Evolutionary conservation across 64 coral and sea anemone genomes (phyloP).

Genomic region (Anthopleura sola): DNA sequence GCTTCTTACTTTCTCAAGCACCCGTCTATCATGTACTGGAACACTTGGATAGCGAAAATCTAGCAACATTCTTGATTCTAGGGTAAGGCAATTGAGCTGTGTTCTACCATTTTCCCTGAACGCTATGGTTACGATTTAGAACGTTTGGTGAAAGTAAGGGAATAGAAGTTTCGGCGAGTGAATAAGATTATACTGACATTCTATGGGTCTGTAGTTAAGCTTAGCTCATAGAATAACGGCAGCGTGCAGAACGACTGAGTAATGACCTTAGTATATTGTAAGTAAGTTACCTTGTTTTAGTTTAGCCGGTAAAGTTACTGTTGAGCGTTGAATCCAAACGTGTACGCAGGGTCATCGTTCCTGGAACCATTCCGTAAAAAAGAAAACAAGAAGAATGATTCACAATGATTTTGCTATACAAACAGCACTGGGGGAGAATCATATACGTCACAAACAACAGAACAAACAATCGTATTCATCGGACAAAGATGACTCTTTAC

Average conservation of each 20-base stretch:
- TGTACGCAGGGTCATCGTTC: constrained; percentile 20
- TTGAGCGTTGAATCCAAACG: not conserved
- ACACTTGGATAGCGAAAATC: not conserved
- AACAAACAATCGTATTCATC: constrained; percentile 89
- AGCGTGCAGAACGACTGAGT: not conserved
- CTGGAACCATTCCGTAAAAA: constrained; percentile 37
- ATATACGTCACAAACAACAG: constrained; percentile 53
- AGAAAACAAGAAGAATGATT: constrained; percentile 56
- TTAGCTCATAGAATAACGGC: not conserved
- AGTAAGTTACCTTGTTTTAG: constrained; percentile 33
- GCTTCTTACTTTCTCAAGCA: not conserved
- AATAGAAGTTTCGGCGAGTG: not conserved
- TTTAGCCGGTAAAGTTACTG: constrained; percentile 35
- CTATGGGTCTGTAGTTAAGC: not conserved
- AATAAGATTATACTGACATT: not conserved
- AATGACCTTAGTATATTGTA: not conserved
- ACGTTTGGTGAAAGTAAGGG: too few relatives aligned
- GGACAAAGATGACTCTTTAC: constrained; percentile 79
- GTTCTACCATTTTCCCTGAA: not conserved
- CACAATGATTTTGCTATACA: constrained; percentile 73
- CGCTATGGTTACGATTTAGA: not conserved
- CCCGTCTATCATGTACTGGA: not conserved
- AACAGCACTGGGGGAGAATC: constrained; percentile 83
- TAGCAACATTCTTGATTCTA: not conserved
- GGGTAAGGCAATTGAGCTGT: not conserved